Evolutionary conservation across 2,113 vertebrate species (phyloP), one percentile per base, ranked within the genome.

Genomic region (Scomber colias): DNA sequence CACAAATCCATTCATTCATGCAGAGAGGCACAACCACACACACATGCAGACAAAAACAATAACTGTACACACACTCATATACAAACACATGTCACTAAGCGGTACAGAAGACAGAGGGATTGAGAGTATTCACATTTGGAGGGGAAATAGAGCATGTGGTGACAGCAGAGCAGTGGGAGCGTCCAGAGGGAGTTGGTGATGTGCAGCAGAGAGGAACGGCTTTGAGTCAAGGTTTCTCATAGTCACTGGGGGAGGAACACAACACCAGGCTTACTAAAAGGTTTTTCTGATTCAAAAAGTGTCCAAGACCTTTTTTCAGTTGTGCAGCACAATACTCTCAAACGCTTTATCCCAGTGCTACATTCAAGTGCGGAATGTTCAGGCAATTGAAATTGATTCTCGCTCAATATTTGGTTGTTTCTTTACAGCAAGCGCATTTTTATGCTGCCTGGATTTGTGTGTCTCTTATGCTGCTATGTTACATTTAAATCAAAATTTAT

Each of bases 101-200:
- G 4, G 55, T 67, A 67, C 31, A 72, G 82, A 71, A 81, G 82
- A 87, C 65, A 35, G 61, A 79, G 68, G 80, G 72, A 71, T 86
- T 75, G 81, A 85, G 73, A 79, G 79, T 74, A 71, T 88, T 93
- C 87, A 84, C 85, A 87, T 91, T 89, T 82, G 70, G 74, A 79
- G 82, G 83, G 71, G 84, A 90, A 90, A 79, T 84, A 84, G 85
- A 92, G 82, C 87, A 83, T 90, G 81, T 78, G 88, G 84, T 87
- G 87, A 90, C 75, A 80, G 67, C 61, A 51, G 86, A 90, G 86
- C 75, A 64, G 83, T 73, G 80, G 50, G 67, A 78, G 84, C 11
- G 12, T 91, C 89, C 88, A n/a, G 77, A 63, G 89, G 88, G 90
- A 91, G 76, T 67, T 11, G 1, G 66, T 56, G 83, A 87, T 86